Base-by-base conservation (phyloP, 2,797 vertebrate genomes). In the Pitangus sulphuratus region DNA sequence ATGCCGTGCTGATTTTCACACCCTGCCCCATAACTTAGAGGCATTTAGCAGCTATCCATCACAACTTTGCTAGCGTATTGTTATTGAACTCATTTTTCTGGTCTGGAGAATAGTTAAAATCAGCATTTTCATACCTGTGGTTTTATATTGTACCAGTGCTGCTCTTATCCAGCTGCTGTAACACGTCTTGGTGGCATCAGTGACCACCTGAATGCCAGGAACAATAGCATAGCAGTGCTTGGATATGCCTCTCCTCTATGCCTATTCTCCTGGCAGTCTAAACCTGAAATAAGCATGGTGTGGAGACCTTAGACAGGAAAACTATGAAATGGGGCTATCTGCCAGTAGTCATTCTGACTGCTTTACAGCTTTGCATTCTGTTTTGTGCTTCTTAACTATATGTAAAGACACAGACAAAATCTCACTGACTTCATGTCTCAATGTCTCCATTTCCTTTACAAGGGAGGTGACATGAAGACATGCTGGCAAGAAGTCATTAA, bases 181-280 rank as follows among this genome's bases (percentile, higher is more conserved):
- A 65, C 11, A 4, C 12, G 37, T 45, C 10, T 35, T 1, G 0
- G 12, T 51, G 68, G 19, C 35, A 16, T 9, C 0, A 1, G 25
- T 47, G 65, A 56, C 4, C 5, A 39, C 9, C 17, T 68, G 40
- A 81, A 84, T 3, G 3, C 42, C 11, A 1, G 25, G 17, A 84
- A 10, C 13, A 71, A 39, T 2, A 2, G 5, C 4, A 50, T 53
- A 78, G 28, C 16, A 11, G 7, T 42, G 31, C 8, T 60, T 85
- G 19, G 12, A 8, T 70, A 21, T 37, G 31, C 18, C 5, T 68
- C 11, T 68, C 11, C n/a, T 62, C 50, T 5, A 8, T 15, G 11
- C 11, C n/a, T 74, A 8, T 53, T 80, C 35, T 78, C 31, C 48
- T 33, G 15, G 31, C 14, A 75, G 26, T 39, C 28, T 62, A 54